Conservation (phyloP, 2,888 invertebrate species). For the Atethmia centrago region DNA sequence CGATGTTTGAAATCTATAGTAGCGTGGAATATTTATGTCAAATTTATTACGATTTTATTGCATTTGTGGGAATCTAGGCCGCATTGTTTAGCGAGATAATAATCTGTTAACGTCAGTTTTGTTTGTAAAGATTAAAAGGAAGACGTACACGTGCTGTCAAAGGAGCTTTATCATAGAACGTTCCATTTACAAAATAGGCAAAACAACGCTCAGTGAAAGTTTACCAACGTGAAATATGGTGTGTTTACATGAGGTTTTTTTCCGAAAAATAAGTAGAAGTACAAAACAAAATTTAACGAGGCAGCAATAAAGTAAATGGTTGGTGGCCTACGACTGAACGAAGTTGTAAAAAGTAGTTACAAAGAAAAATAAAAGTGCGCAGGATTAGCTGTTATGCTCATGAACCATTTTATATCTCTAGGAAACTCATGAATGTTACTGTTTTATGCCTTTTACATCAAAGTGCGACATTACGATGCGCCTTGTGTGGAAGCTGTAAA, state of each 20-base stretch:
- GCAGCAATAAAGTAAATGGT: conserved; percentile 30
- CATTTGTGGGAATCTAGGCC: conserved; percentile 58
- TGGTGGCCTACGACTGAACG: conserved; percentile 13
- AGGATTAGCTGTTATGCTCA: conserved; percentile 16
- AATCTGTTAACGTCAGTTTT: conserved; percentile 51
- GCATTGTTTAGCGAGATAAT: conserved; percentile 48
- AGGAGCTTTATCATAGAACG: not conserved
- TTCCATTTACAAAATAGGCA: conserved; percentile 17
- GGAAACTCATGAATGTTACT: conserved; percentile 34
- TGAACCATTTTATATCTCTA: conserved; percentile 29
- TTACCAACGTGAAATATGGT: not conserved
- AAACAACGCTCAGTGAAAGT: conserved; percentile 7
- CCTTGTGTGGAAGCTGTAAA: conserved; percentile 2
- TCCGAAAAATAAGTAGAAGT: not conserved
- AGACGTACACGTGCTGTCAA: conserved; percentile 28
- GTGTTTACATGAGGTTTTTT: not conserved
- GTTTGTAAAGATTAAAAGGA: conserved; percentile 45
- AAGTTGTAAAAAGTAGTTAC: conserved; percentile 33
- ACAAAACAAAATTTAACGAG: conserved; percentile 25
- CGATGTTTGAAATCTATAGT: conserved; percentile 65
- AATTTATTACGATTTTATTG: conserved; percentile 66
- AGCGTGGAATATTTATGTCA: conserved; percentile 67
- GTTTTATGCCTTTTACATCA: conserved; percentile 30
- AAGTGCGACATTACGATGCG: conserved; percentile 7
- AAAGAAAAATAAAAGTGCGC: conserved; percentile 22